Conservation (phyloP, 2,113 vertebrate genomes). For the Poeciliopsis retropinna region DNA sequence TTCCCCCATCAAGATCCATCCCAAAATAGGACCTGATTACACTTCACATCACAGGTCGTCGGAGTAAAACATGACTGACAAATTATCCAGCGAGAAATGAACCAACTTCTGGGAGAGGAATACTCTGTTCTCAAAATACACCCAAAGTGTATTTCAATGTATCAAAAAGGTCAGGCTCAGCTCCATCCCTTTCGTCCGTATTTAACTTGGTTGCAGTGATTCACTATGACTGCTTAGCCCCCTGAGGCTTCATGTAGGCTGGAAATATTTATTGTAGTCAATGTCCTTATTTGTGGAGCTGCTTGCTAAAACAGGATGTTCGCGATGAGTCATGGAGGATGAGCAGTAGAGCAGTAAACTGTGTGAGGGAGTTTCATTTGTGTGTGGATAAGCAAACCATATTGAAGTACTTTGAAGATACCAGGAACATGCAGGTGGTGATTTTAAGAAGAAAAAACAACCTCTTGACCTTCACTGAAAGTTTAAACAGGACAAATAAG, state of each 20-base stretch:
- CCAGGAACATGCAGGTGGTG: no score
- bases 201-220: slow-evolving; percentile 9
- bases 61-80: no score
- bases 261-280: slow-evolving; percentile 10
- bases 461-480: no score
- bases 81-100: no score
- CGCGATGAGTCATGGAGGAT: slow-evolving; percentile 21
- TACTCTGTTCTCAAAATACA: neutral
- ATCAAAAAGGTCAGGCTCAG: slow-evolving; percentile 3
- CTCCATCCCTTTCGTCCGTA: neutral
- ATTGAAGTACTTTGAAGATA: no score
- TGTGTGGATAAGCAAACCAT: neutral
- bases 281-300: slow-evolving; percentile 23
- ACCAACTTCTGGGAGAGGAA: no score
- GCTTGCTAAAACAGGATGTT: slow-evolving; percentile 10
- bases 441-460: no score
- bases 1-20: no score
- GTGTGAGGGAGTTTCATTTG: neutral
- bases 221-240: slow-evolving; percentile 21
- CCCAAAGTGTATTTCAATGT: no score
- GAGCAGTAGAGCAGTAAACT: slow-evolving; percentile 11
- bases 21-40: no score
- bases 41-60: no score
- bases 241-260: slow-evolving; percentile 10
- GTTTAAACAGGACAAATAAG: no score